phyloP scores from a whole-genome alignment of 1,140 invertebrate species.

The Eciton burchellii region DNA sequence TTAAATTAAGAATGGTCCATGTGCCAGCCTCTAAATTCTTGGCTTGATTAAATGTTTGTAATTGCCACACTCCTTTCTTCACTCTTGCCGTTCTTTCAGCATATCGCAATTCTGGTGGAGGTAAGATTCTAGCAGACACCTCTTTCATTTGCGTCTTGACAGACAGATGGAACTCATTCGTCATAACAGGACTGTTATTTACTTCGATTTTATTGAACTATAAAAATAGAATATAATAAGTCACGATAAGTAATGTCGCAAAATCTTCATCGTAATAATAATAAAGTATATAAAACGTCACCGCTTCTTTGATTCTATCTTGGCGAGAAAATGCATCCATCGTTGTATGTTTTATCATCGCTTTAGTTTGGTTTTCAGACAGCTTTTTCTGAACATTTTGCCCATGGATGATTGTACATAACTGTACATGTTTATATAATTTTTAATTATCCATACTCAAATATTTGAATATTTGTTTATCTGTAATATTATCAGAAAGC shows the following conservation, averaged over 20 bases:
- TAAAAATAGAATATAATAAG: slow-evolving; percentile 38
- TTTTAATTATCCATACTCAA: slow-evolving; percentile 1
- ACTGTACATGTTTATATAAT: slow-evolving; percentile 67
- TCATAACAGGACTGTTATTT: slow-evolving; percentile 84
- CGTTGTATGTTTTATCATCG: slow-evolving; percentile 89
- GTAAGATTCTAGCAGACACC: slow-evolving; percentile 86
- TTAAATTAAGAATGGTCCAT: slow-evolving; percentile 85
- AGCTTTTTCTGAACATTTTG: slow-evolving; percentile 87
- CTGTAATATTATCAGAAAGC: background rate
- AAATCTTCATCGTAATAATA: slow-evolving; percentile 10
- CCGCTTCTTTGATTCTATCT: slow-evolving; percentile 87
- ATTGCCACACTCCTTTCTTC: slow-evolving; percentile 84
- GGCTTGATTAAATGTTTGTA: slow-evolving; percentile 77
- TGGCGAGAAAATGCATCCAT: slow-evolving; percentile 87
- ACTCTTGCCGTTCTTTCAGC: slow-evolving; percentile 68
- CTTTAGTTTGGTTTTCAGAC: slow-evolving; percentile 87
- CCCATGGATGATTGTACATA: slow-evolving; percentile 87
- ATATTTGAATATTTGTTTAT: slow-evolving; percentile 14
- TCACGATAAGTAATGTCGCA: background rate
- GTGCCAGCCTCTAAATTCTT: slow-evolving; percentile 53
- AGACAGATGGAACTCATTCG: slow-evolving; percentile 87
- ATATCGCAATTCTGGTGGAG: slow-evolving; percentile 84
- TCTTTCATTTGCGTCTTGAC: slow-evolving; percentile 86
- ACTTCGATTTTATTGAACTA: slow-evolving; percentile 80
- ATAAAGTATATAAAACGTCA: slow-evolving; percentile 74